Conservation (phyloP, 2,113 vertebrate species). For the Porphyrio hochstetteri region DNA sequence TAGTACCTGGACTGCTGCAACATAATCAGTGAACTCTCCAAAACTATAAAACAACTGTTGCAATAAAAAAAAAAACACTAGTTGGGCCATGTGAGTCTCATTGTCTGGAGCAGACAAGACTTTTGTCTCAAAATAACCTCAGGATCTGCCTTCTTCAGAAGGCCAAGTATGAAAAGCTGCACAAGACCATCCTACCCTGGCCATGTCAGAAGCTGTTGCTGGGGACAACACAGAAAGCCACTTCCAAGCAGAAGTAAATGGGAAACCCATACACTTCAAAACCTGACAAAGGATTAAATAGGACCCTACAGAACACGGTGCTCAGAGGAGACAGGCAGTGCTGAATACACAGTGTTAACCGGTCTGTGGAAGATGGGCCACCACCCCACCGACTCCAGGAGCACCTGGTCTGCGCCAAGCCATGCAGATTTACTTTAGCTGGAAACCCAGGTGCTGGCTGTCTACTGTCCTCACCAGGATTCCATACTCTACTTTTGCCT, state of each 20-base stretch:
- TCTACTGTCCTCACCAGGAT: neutral
- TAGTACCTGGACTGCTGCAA: neutral
- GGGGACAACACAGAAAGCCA: neutral
- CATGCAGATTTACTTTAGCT: neutral
- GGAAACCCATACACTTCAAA: neutral
- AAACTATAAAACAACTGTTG: neutral
- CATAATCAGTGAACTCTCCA: neutral
- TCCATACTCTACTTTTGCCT: neutral
- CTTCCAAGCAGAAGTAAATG: neutral
- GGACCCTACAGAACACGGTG: accelerated
- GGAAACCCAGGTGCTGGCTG: neutral
- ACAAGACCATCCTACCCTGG: neutral
- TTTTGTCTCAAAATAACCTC: neutral
- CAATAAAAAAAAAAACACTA: neutral
- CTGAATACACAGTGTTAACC: accelerated
- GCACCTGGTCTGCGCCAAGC: neutral
- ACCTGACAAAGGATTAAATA: neutral
- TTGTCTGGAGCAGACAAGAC: neutral
- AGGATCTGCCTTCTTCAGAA: neutral
- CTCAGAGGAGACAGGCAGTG: accelerated
- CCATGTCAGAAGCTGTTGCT: neutral
- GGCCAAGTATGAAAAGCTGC: neutral
- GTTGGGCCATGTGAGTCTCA: neutral
- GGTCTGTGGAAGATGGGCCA: neutral
- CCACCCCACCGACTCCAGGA: neutral